Percentiles rank a stretch among this genome's conserved stretches.
These are phyloP conservation scores for Microcaecilia unicolor DNA, from an alignment of 2,797 vertebrate genomes.

Conservation along the genomic window DNA sequence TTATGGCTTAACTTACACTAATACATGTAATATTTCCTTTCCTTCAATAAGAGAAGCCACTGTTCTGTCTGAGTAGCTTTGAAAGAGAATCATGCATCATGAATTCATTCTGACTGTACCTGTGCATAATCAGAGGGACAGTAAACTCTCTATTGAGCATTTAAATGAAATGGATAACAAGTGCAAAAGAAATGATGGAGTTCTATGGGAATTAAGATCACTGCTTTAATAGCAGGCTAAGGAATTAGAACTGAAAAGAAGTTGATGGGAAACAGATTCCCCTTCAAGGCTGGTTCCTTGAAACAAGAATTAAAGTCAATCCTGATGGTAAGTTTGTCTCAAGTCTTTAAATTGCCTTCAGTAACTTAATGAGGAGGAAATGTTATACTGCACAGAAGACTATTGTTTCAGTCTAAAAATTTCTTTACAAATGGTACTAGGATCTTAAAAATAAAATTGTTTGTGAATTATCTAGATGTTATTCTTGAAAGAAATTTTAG, in stretches of 20 bases:
- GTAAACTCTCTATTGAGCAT: too few relatives aligned
- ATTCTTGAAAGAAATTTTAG: not conserved
- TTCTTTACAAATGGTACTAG: constrained; percentile 24
- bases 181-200: constrained; percentile 12
- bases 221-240: constrained; percentile 29
- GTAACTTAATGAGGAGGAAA: constrained; percentile 36
- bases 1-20: too few relatives aligned
- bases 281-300: constrained; percentile 29
- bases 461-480: constrained; percentile 6
- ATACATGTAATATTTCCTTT: too few relatives aligned
- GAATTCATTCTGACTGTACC: too few relatives aligned
- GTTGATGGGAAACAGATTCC: constrained; percentile 16
- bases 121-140: too few relatives aligned
- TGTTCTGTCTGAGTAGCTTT: too few relatives aligned
- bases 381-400: constrained; percentile 26
- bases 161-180: too few relatives aligned
- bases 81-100: too few relatives aligned
- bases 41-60: too few relatives aligned
- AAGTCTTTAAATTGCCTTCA: constrained; percentile 39
- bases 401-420: constrained; percentile 24
- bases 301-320: constrained; percentile 29
- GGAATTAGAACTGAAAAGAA: constrained; percentile 22
- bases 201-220: constrained; percentile 19
- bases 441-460: constrained; percentile 9
- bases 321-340: constrained; percentile 27